Base-by-base conservation (phyloP, 1,140 invertebrate genomes). In the Choristoneura fumiferana region DNA sequence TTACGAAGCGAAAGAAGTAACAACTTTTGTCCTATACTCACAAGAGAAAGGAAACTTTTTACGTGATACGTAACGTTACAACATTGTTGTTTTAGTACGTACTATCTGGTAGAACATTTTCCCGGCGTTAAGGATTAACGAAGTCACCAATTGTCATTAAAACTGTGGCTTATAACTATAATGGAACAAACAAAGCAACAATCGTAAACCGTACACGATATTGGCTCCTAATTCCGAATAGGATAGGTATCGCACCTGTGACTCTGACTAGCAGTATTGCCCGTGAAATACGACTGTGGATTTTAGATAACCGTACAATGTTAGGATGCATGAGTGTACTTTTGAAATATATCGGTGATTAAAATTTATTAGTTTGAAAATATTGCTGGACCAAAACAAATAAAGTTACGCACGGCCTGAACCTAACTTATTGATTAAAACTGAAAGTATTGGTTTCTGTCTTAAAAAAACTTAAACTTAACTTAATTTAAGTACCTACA, bases 241-340 rank as follows among this genome's bases (percentile, higher is more conserved):
- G 69, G 71, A 77, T 72, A 71, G 72, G 66, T 75, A 73, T 66
- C 74, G 78, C 82, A 85, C 82, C 82, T 84, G 81, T 67, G 78
- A 29, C 71, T 58, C 72, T 52, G 55, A 45, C 55, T 59, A 61
- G 54, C 53, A 29, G 35, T 38, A 58, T 65, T 63, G 62, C 63
- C 13, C 29, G 62, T 77, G 73, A 78, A 72, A 73, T 82, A 80
- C 73, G 71, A 73, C 58, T 54, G 45, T 58, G 35, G 56, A 34
- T 62, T 61, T 62, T 35, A 63, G 39, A 63, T 55, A 38, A 57
- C 29, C 52, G 52, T 36, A 35, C 52, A 54, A 36, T 36, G 29
- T 54, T 54, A n/a, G 12, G 14, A 35, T 34, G 34, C 34, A 29
- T 34, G 33, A 53, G 33, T 10, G 52, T 36, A 36, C 22, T 54